Evolutionary conservation across 35 echinoderm and acorn worm species (phyloP), one percentile per base, ranked within the genome.

Genomic region (Ophioderma brevispina): DNA sequence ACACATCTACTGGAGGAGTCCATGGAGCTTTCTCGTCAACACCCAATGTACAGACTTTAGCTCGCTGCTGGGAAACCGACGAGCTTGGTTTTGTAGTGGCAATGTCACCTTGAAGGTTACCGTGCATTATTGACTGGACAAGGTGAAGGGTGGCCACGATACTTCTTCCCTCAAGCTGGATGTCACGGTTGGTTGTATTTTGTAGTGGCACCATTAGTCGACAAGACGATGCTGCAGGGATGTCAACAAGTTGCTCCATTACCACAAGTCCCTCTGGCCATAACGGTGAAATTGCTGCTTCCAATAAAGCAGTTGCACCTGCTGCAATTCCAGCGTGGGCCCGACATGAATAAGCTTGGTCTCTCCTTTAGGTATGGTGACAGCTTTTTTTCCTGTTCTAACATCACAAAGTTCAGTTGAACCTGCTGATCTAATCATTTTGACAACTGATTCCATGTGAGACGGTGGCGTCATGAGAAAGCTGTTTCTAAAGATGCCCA

Each of bases 1-100:
- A 39, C 0, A 95, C 35, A 33, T 87, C 84, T 11, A 95, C 77
- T 36, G 93, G 88, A 36, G 82, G 93, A 28, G 59, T 56, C 89
- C 83, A 95, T 30, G 21, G 33, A 4, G 28, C 79, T 10, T 81
- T 13, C 28, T 37, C 33, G 38, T 37, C 32, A 36, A 36, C 10
- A 81, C 36, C 36, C 13, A 13, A 14, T 81, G 13, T 13, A 35
- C 13, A 37, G 18, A 25, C 23, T 11, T 81, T 40, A 14, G n/a
- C n/a, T 37, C 10, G 32, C 3, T 13, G 28, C 38, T 4, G 18
- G 18, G 46, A 52, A 52, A 52, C 8, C 21, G 8, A 11, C 8
- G 46, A 52, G 21, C 21, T 52, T 8, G 46, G 46, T 11, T 52
- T 21, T 21, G 21, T 52, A 8, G 8, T 52, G 46, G 21, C 21